Conservation (phyloP, 2,113 vertebrate genomes). For the Stomatorhinus ivindoensis region DNA sequence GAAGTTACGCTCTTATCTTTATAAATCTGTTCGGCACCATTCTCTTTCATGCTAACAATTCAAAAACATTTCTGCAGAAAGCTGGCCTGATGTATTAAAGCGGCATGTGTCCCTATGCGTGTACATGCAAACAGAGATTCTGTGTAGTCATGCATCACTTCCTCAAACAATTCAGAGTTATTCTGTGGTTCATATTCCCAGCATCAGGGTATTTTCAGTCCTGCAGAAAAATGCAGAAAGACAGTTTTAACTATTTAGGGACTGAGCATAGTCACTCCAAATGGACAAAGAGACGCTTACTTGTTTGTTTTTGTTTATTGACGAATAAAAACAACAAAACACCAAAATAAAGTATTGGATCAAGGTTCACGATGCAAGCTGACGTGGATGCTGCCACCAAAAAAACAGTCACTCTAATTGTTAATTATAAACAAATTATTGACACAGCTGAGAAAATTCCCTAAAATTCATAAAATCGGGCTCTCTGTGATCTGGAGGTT, state of each 20-base stretch:
- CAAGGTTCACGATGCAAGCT: background rate
- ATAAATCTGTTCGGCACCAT: background rate
- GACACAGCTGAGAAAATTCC: background rate
- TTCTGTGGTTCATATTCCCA: constrained; percentile 8
- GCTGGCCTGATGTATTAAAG: background rate
- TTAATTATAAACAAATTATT: background rate
- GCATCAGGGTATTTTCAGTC: background rate
- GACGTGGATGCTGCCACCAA: background rate
- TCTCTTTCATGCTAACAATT: background rate
- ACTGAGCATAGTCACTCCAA: background rate
- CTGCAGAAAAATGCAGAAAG: background rate
- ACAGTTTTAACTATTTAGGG: background rate
- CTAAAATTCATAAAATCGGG: background rate
- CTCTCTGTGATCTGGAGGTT: background rate
- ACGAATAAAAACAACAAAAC: background rate
- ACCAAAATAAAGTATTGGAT: background rate
- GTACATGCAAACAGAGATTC: background rate
- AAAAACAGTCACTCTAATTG: background rate
- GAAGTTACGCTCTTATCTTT: background rate
- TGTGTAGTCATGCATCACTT: background rate
- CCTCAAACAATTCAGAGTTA: background rate
- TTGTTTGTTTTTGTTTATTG: background rate
- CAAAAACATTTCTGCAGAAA: background rate
- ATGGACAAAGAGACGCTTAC: background rate
- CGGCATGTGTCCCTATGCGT: background rate